Percentiles rank a stretch among this genome's conserved stretches.
Evolutionary conservation across 2,113 vertebrate species (phyloP).

Genomic region (Okapia johnstoni): DNA sequence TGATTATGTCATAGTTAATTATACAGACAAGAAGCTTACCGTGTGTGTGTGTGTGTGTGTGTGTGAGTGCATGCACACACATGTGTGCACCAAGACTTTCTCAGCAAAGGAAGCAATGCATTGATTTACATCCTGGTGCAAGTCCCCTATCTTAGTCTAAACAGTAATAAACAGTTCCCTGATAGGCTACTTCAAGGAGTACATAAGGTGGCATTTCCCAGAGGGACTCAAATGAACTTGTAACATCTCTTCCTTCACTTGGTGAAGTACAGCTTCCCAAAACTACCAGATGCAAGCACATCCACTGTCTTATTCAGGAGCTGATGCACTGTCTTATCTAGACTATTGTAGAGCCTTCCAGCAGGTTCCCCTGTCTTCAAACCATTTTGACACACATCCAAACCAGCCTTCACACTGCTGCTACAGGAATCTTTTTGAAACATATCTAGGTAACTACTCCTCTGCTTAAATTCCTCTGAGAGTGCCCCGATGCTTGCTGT

Average conservation of each 20-base stretch:
- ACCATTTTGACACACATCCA: not conserved
- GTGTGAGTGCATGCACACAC: not conserved
- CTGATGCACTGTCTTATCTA: rapidly evolving
- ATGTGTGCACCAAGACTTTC: not conserved
- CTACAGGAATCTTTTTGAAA: not conserved
- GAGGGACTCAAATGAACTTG: not conserved
- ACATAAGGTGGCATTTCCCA: not conserved
- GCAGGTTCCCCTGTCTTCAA: not conserved
- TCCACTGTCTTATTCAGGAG: not conserved
- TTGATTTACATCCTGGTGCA: not conserved
- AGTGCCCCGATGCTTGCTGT: rapidly evolving
- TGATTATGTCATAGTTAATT: too few relatives aligned
- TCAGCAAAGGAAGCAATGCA: not conserved
- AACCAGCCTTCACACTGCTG: not conserved
- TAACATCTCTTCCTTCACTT: not conserved
- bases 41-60: too few relatives aligned
- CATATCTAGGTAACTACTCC: not conserved
- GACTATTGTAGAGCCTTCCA: not conserved
- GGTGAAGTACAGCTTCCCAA: not conserved
- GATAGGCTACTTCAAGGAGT: not conserved
- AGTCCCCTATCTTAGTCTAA: not conserved
- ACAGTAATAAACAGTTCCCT: not conserved
- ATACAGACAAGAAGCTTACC: not conserved
- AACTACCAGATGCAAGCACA: not conserved
- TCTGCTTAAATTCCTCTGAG: not conserved